A percentile compares a stretch with the other conserved stretches of the same genome.
phyloP scores from a whole-genome alignment of 2,888 invertebrate genomes.

The Camptogramma bilineatum region DNA sequence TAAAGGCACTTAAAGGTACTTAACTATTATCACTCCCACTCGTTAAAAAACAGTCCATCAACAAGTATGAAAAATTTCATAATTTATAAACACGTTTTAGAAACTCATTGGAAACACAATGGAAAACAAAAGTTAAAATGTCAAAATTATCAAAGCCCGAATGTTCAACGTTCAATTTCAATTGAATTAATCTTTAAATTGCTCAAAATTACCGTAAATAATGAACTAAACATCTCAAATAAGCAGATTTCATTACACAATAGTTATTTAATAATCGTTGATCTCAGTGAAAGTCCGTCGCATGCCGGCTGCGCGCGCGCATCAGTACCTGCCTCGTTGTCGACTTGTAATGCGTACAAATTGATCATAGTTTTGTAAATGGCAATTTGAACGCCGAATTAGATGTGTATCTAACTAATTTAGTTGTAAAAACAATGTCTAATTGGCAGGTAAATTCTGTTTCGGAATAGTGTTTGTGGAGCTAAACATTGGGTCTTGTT shows the following conservation, averaged over 20 bases:
- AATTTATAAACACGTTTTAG: too few species aligned
- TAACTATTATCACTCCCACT: too few species aligned
- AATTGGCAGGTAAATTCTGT: neutral
- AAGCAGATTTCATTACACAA: slow-evolving; percentile 28
- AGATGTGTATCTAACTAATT: slow-evolving; percentile 4
- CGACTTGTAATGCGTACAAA: slow-evolving; percentile 36
- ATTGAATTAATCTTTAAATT: neutral
- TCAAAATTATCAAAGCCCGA: too few species aligned
- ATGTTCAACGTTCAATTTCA: too few species aligned
- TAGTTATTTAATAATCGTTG: slow-evolving; percentile 33
- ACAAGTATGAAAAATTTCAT: too few species aligned
- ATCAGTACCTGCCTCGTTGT: slow-evolving; percentile 34
- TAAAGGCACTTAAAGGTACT: too few species aligned
- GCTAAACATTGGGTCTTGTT: neutral
- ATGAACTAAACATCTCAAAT: slow-evolving; percentile 21
- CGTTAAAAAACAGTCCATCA: too few species aligned
- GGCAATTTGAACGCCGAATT: slow-evolving; percentile 14
- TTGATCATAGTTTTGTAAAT: slow-evolving; percentile 30
- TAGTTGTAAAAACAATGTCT: slow-evolving; percentile 1
- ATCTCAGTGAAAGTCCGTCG: slow-evolving; percentile 51
- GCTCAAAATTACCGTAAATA: slow-evolving; percentile 13
- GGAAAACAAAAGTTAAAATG: too few species aligned
- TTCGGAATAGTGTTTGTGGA: neutral
- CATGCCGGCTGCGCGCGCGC: slow-evolving; percentile 50
- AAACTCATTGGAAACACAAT: too few species aligned